A percentile compares a stretch with the other conserved stretches of the same genome.
Evolutionary conservation across 2,797 vertebrate genomes (phyloP).

Genomic region (Limnodromus scolopaceus): DNA sequence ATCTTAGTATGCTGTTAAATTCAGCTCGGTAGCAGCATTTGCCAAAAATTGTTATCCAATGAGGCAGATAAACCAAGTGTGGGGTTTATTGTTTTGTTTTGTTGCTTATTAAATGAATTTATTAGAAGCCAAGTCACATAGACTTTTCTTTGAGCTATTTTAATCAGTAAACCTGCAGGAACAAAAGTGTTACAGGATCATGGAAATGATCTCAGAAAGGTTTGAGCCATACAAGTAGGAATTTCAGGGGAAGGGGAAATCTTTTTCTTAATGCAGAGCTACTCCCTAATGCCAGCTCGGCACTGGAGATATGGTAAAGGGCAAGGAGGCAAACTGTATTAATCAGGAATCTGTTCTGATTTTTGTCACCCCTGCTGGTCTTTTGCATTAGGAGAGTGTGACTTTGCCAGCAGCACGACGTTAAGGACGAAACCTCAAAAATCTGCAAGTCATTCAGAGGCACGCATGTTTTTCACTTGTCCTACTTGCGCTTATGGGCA

Average conservation of each 20-base stretch:
- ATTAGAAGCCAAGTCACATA: background rate
- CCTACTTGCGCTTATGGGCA: fast-evolving
- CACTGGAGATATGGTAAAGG: background rate
- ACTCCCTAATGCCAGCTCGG: background rate
- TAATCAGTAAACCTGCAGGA: background rate
- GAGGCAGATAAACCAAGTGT: background rate
- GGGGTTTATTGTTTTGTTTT: background rate
- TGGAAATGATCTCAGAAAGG: background rate
- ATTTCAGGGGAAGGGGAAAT: background rate
- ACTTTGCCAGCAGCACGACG: background rate
- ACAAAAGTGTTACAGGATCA: background rate
- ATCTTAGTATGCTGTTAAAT: background rate
- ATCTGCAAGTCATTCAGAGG: background rate
- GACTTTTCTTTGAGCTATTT: background rate
- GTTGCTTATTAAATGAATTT: background rate
- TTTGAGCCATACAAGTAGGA: background rate
- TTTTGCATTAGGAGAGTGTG: background rate
- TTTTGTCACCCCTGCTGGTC: background rate
- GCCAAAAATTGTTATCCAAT: background rate
- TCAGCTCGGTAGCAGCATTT: background rate
- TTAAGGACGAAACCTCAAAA: background rate
- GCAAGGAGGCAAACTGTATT: background rate
- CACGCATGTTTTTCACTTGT: background rate
- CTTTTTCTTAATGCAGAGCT: background rate
- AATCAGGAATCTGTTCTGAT: background rate